Evolutionary conservation across 2,113 vertebrate species (phyloP), one percentile per base, ranked within the genome.

Genomic region (Syngnathus scovelli): DNA sequence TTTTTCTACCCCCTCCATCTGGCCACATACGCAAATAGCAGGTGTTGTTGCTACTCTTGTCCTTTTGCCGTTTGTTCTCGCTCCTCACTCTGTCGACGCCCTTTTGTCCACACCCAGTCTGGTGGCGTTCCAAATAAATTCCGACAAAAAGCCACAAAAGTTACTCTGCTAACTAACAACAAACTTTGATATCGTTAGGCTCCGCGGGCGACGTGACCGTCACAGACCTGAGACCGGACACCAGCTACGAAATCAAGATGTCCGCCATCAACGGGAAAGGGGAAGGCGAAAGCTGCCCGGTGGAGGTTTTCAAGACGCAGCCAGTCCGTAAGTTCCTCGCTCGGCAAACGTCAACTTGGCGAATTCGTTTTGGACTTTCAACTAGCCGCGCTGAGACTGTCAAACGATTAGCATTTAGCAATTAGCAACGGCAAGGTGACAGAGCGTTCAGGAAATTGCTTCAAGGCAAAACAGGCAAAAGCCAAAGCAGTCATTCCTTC

Each of bases 201-300:
- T 73, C 68, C 52, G 12, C 72, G 60, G 86, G 88, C 11, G 70
- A 86, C 7, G 87, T 95, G 83, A 98, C 93, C 1, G 92, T 98
- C 79, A 89, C 87, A 4, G 92, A 93, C 77, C 89, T 99, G 82
- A 95, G 89, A 78, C 96, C 97, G 0, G 94, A 98, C 77, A 97
- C 93, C 0, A 83, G 74, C 5, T 99, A 98, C 0, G 88, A 94
- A 0, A 92, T 98, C 61, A 93, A 93, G 67, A 81, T 99, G 86
- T 96, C 94, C 0, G 97, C 95, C 4, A 89, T 98, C 85, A 99
- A 99, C 0, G 97, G 97, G 78, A 99, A 98, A 71, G 97, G 97
- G 0, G 90, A 94, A 70, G 95, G 97, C 0, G 97, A 99, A 83
- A 90, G 92, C 74, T 96, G 96, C 65, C 43, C 81, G 0, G 66